phyloP scores from a whole-genome alignment of 2,797 vertebrate species.

The Acridotheres tristis region DNA sequence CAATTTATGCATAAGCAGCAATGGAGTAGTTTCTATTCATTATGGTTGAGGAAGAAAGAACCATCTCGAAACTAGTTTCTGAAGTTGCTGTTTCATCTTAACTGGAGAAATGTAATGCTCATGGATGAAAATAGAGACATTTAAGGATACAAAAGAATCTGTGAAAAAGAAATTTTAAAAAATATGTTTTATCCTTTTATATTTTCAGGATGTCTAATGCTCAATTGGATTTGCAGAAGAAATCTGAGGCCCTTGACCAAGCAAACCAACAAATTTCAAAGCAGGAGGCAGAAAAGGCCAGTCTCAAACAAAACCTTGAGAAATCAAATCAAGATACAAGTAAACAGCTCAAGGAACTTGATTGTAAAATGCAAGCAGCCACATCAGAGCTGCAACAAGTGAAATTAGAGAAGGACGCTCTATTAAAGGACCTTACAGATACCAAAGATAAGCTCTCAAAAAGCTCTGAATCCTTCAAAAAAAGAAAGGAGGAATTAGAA shows the following conservation, averaged over 20 bases:
- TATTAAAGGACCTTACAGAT: constrained; percentile 81
- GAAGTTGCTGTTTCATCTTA: neutral
- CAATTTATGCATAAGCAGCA: neutral
- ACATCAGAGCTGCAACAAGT: constrained; percentile 78
- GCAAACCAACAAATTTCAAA: constrained; percentile 78
- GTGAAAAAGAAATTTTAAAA: neutral
- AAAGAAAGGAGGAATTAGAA: constrained; percentile 83
- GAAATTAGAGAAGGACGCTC: constrained; percentile 81
- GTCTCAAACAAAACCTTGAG: constrained; percentile 82
- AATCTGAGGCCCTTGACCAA: constrained; percentile 80
- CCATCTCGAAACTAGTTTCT: neutral
- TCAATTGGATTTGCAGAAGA: constrained; percentile 87
- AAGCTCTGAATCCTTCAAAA: constrained; percentile 83
- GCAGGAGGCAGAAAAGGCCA: constrained; percentile 79
- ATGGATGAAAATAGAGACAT: neutral
- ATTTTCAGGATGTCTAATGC: constrained; percentile 70
- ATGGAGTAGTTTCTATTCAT: neutral
- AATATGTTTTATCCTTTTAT: neutral
- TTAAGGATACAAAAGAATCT: neutral
- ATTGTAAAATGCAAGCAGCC: constrained; percentile 78
- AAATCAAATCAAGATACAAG: constrained; percentile 81
- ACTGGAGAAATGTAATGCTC: neutral
- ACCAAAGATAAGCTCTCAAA: constrained; percentile 83
- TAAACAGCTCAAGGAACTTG: constrained; percentile 78
- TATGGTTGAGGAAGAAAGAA: neutral